Evolutionary conservation across 2,888 invertebrate species (phyloP).

Genomic region (Zelleria hepariella): DNA sequence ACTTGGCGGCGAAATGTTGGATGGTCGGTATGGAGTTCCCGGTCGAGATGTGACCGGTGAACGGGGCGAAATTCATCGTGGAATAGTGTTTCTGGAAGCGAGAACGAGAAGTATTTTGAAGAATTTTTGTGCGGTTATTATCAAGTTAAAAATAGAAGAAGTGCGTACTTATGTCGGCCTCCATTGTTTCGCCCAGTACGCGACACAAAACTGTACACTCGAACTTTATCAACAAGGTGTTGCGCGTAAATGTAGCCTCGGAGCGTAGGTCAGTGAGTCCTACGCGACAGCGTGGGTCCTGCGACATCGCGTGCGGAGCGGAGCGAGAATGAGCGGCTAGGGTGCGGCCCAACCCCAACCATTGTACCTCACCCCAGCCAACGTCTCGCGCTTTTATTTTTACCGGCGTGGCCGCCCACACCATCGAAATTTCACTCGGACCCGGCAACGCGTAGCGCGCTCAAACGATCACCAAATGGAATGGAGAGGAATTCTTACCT

Average conservation of each 20-base stretch:
- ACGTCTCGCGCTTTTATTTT: constrained; percentile 64
- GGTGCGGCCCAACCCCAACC: constrained; percentile 67
- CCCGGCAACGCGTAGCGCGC: neutral
- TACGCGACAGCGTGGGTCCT: neutral
- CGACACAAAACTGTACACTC: neutral
- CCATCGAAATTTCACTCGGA: constrained; percentile 33
- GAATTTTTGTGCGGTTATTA: neutral
- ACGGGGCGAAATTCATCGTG: constrained; percentile 88
- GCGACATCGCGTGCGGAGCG: constrained; percentile 17
- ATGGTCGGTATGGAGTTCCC: constrained; percentile 83
- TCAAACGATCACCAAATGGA: constrained; percentile 6
- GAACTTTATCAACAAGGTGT: neutral
- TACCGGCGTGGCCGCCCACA: constrained; percentile 65
- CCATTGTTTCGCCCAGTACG: neutral
- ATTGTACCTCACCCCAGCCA: constrained; percentile 66
- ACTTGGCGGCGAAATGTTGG: constrained; percentile 87
- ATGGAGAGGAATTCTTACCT: constrained; percentile 40
- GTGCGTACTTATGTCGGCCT: neutral
- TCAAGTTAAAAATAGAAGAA: too few relatives aligned
- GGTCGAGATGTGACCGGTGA: constrained; percentile 84
- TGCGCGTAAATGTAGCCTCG: neutral
- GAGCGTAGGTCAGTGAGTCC: neutral
- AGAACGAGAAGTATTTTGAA: neutral
- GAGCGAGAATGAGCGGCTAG: constrained; percentile 35
- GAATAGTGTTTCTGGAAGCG: neutral